These are phyloP conservation scores for Serilophus lunatus DNA, from an alignment of 2,113 vertebrate species.

Conservation along the genomic window DNA sequence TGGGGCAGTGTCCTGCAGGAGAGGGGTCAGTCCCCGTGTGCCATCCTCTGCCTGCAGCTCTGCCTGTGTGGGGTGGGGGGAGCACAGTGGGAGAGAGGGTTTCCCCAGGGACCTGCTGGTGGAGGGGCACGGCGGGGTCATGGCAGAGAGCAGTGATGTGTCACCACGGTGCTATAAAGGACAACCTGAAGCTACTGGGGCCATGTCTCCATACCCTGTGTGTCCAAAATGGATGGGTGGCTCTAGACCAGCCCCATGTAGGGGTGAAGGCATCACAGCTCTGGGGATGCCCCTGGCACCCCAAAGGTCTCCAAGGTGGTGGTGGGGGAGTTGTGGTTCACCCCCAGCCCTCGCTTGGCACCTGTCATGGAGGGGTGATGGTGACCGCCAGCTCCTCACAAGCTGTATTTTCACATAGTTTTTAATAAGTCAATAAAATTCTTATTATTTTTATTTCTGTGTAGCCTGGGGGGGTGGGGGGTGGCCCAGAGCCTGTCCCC, in stretches of 20 bases:
- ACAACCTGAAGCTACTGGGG: neutral
- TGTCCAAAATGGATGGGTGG: neutral
- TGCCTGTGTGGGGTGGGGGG: fast-evolving
- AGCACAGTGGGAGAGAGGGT: neutral
- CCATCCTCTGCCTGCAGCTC: neutral
- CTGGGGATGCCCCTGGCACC: neutral
- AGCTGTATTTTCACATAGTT: neutral
- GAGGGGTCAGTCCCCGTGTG: neutral
- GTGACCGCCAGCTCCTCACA: neutral
- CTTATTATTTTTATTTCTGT: neutral
- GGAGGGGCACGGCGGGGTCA: fast-evolving
- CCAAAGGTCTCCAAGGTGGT: neutral
- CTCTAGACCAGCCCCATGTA: neutral
- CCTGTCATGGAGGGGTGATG: fast-evolving
- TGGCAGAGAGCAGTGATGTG: neutral
- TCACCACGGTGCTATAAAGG: neutral
- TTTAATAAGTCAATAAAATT: slow-evolving; percentile 35
- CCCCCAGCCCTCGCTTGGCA: neutral
- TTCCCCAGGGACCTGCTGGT: neutral
- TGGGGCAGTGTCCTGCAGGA: neutral
- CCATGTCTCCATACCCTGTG: neutral
- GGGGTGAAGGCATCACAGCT: neutral
- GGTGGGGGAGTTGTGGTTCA: neutral
- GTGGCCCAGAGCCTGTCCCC: neutral
- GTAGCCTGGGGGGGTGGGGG: neutral